Base-by-base conservation (phyloP, 1,140 invertebrate genomes). In the Medauroidea extradentata region DNA sequence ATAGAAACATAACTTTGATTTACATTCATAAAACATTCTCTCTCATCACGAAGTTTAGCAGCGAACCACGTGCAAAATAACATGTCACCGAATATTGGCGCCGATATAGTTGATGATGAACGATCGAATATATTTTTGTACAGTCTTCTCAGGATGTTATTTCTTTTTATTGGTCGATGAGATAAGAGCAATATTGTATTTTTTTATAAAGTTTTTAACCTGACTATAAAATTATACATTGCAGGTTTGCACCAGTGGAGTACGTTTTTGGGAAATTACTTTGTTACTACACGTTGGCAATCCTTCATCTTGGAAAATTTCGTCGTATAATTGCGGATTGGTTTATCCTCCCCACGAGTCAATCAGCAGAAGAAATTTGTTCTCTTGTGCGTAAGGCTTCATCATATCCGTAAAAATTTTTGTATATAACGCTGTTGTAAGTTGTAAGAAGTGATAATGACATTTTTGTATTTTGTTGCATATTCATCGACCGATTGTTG, bases 151-250 rank as follows among this genome's bases (percentile, higher is more conserved):
- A n/a, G 49, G 27, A 54, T 53, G 51, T 29, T 39, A 57, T 57
- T 57, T 57, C 50, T 39, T 21, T 2, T 19, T 59, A 16, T 53
- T 21, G 4, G 4, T 52, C 38, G 1, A 59, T 29, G n/a, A 59
- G 18, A 38, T 54, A 29, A 34, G 49, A 29, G 9, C n/a, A 38
- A 16, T 42, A 46, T 39, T 59, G 57, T 14, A 59, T 18, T 29
- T 24, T 14, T 44, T 60, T 3, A 60, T 60, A 8, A 60, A 55
- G 29, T 56, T 54, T 55, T 60, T 60, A 42, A 18, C 52, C 34
- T 57, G 52, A 14, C 57, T 13, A 42, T 59, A 53, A 25, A 59
- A 59, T 27, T 59, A 59, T 4, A 59, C 49, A 27, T 24, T 13
- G 27, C 50, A 59, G n/a, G 57, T 21, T 59, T 34, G 57, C 21